phyloP scores from a whole-genome alignment of 2,113 vertebrate species.

The Stercorarius parasiticus region DNA sequence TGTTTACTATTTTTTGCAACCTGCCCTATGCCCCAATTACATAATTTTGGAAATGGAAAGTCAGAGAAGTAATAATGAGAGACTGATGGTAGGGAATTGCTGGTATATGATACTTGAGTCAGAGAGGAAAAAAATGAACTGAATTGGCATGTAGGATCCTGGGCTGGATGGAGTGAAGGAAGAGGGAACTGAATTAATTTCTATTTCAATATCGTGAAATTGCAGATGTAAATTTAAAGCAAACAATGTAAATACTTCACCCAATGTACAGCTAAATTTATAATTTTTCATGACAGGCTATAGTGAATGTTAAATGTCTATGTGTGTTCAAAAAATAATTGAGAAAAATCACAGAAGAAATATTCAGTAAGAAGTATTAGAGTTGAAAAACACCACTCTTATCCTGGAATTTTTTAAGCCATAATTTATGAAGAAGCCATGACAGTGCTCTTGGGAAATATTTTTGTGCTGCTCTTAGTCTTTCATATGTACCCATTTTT shows the following conservation, averaged over 20 bases:
- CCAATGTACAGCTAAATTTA: not conserved
- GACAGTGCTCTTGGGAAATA: not conserved
- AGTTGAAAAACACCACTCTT: not conserved
- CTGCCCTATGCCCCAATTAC: not conserved
- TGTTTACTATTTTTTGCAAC: not conserved
- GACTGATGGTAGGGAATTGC: not conserved
- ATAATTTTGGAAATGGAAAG: not conserved
- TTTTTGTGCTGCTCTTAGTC: not conserved
- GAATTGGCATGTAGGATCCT: not conserved
- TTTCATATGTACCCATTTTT: not conserved
- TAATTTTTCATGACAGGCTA: not conserved
- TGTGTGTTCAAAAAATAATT: not conserved
- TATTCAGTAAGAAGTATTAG: not conserved
- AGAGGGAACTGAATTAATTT: not conserved
- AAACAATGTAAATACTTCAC: not conserved
- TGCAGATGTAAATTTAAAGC: not conserved
- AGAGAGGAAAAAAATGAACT: rapidly evolving
- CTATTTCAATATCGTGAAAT: not conserved
- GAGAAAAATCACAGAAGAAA: not conserved
- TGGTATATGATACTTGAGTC: not conserved
- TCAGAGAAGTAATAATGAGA: not conserved
- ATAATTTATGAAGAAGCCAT: not conserved
- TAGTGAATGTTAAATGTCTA: not conserved
- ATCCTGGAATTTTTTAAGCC: not conserved
- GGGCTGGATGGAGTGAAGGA: not conserved